Base-by-base conservation (phyloP, 1,140 invertebrate species). In the Drosophila melanica region DNA sequence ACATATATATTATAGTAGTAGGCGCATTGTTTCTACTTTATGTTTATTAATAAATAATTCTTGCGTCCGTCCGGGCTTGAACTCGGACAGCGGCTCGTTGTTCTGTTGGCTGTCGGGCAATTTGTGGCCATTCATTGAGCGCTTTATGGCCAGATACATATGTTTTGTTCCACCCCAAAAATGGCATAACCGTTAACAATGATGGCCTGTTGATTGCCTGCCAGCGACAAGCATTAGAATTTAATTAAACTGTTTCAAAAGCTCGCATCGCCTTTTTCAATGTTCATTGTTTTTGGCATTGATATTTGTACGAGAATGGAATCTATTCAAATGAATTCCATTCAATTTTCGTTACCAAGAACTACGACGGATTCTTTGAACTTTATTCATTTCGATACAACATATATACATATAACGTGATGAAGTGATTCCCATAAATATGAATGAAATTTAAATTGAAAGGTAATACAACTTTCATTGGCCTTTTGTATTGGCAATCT, bases 31-130 rank as follows among this genome's bases (percentile, higher is more conserved):
- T 69, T 39, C 45, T 65, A 71, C 64, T 70, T 79, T 82, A 72
- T 86, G 81, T 87, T 79, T 87, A 86, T 86, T 86, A 86, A 86
- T 86, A 86, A 86, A 86, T 86, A 86, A 87, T 86, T 73, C 77
- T 68, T 63, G 62, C 59, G 57, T 41, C 51, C 30, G 41, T n/a
- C n/a, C n/a, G 41, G 33, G 33, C 9, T 10, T 18, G 50, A 50
- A 30, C 18, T 55, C 33, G 23, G 45, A 53, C 63, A 27, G 53
- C 27, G 11, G 14, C 27, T 50, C 14, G 27, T 35, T n/a, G n/a
- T 50, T 27, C 27, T 33, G 20, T 33, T 50, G 4, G 10, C 27
- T 50, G 18, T 23, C n/a, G 33, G 60, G 62, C 75, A 81, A 81
- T 81, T 82, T 79, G 73, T 58, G 72, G 77, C 62, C 58, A 73